Evolutionary conservation across 2,888 invertebrate genomes (phyloP).

Genomic region (Cataglyphis livida): DNA sequence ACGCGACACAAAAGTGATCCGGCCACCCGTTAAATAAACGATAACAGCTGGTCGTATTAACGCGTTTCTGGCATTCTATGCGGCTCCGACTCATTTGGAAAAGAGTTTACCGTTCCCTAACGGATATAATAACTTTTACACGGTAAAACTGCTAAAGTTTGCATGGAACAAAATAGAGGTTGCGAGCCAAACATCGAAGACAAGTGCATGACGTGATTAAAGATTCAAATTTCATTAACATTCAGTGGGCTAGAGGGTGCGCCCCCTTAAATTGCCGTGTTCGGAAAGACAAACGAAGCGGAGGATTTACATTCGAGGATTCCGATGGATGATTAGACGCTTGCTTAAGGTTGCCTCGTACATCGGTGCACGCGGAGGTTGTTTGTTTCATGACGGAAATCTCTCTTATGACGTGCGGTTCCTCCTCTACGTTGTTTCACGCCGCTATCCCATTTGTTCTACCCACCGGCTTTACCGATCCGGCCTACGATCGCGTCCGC

Average conservation of each 20-base stretch:
- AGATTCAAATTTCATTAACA: conserved; percentile 62
- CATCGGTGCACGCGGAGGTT: conserved; percentile 64
- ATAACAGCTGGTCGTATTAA: conserved; percentile 2
- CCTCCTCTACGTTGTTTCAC: conserved; percentile 77
- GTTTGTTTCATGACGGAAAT: conserved; percentile 77
- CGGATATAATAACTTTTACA: conserved; percentile 1
- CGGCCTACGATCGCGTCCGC: conserved; percentile 58
- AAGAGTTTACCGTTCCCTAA: not conserved
- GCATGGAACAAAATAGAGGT: not conserved
- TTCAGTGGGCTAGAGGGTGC: conserved; percentile 47
- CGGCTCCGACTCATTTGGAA: conserved; percentile 16
- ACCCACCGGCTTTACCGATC: conserved; percentile 70
- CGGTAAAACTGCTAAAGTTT: conserved; percentile 4
- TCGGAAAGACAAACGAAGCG: conserved; percentile 60
- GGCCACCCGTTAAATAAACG: not conserved
- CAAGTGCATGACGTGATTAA: conserved; percentile 37
- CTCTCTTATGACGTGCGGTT: conserved; percentile 73
- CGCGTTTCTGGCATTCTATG: not conserved
- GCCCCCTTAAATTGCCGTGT: conserved; percentile 36
- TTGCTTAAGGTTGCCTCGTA: conserved; percentile 66
- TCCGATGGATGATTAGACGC: conserved; percentile 64
- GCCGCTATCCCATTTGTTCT: conserved; percentile 77
- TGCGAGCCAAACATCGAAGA: conserved; percentile 12
- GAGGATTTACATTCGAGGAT: conserved; percentile 63
- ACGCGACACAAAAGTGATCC: not conserved